Conservation (phyloP, 2,113 vertebrate genomes). For the Rissa tridactyla region DNA sequence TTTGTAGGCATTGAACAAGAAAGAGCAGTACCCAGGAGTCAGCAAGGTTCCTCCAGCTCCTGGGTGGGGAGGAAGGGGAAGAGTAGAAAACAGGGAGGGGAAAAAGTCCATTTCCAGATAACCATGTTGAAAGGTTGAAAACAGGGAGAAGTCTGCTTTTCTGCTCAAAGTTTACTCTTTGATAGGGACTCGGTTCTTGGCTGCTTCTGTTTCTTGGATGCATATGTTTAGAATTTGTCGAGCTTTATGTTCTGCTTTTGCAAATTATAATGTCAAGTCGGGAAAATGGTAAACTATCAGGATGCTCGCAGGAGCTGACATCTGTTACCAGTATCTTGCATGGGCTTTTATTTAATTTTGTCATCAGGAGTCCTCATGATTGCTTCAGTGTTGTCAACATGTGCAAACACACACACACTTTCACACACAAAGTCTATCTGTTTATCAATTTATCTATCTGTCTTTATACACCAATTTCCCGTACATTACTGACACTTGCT, state of each 20-base stretch:
- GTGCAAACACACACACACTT: too few species aligned
- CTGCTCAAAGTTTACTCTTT: not conserved
- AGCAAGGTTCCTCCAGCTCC: not conserved
- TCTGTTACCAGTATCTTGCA: not conserved
- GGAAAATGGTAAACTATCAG: not conserved
- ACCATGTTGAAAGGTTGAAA: not conserved
- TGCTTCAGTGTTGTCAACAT: not conserved
- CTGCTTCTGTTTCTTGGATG: not conserved
- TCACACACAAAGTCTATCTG: not conserved
- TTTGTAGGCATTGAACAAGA: not conserved
- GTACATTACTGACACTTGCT: not conserved
- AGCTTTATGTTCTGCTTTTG: not conserved
- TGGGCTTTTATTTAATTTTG: not conserved
- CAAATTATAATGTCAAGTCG: not conserved
- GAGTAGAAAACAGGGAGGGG: not conserved
- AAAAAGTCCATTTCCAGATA: constrained; percentile 32
- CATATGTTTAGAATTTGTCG: not conserved
- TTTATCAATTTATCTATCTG: not conserved
- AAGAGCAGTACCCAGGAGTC: not conserved
- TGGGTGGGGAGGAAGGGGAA: not conserved
- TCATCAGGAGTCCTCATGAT: not conserved
- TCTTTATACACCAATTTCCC: not conserved
- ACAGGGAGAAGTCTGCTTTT: not conserved
- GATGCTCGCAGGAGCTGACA: not conserved
- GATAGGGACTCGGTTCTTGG: not conserved